phyloP scores from a whole-genome alignment of 2,888 invertebrate genomes.

The Melolontha melolontha region DNA sequence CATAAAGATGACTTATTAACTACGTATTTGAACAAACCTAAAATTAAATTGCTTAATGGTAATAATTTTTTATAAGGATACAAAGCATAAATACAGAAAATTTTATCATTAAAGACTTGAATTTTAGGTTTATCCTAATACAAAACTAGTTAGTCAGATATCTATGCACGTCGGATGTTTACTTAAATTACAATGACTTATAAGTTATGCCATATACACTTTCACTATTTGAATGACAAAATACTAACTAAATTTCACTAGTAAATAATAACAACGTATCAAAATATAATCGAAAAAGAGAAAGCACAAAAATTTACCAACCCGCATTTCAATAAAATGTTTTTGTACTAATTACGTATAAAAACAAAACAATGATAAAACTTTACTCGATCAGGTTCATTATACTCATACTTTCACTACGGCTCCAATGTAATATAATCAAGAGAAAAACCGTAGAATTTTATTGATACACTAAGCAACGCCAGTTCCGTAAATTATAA shows the following conservation, averaged over 20 bases:
- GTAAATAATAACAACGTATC: conserved; percentile 2
- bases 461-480: conserved; percentile 20
- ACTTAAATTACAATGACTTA: neutral
- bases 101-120: too few relatives aligned
- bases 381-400: conserved; percentile 17
- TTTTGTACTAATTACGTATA: conserved; percentile 5
- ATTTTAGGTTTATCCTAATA: too few relatives aligned
- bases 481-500: conserved; percentile 34
- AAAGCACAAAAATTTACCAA: conserved; percentile 3
- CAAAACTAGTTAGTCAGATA: too few relatives aligned
- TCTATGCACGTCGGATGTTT: too few relatives aligned
- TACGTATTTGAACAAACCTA: too few relatives aligned
- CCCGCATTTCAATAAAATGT: neutral
- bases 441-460: conserved; percentile 19
- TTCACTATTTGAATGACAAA: conserved; percentile 16
- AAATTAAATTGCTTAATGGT: too few relatives aligned
- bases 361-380: conserved; percentile 23
- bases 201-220: conserved; percentile 21
- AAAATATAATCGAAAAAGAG: conserved; percentile 23
- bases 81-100: too few relatives aligned
- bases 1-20: too few relatives aligned
- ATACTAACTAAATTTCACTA: conserved; percentile 2
- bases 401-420: conserved; percentile 37
- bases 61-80: too few relatives aligned
- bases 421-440: conserved; percentile 24